A percentile compares a stretch with the other conserved stretches of the same genome.
phyloP scores from a whole-genome alignment of 2,888 invertebrate genomes.

The Anodontia alba region DNA sequence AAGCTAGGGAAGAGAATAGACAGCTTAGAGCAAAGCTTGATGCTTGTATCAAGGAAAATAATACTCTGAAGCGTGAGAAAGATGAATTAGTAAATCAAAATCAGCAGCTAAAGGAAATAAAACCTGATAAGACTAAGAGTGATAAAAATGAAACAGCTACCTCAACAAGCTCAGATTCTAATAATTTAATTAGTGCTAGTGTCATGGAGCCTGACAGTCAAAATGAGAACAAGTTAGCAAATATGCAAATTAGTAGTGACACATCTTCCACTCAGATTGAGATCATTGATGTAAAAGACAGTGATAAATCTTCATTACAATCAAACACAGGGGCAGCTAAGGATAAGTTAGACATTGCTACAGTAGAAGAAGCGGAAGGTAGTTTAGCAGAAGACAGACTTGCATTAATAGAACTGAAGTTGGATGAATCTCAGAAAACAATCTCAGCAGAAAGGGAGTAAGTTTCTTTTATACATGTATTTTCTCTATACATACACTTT shows the following conservation, averaged over 20 bases:
- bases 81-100: constrained; percentile 92
- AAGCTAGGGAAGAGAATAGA: constrained; percentile 95
- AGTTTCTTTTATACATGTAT: constrained; percentile 84
- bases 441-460: constrained; percentile 91
- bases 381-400: constrained; percentile 75
- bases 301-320: neutral
- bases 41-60: constrained; percentile 85
- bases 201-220: constrained; percentile 28
- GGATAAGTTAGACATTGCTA: neutral
- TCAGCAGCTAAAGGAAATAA: neutral
- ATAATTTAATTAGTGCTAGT: constrained; percentile 14
- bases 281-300: neutral
- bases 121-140: neutral
- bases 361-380: constrained; percentile 41
- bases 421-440: constrained; percentile 91
- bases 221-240: constrained; percentile 10
- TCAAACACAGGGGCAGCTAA: neutral
- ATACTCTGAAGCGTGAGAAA: constrained; percentile 91
- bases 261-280: neutral
- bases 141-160: constrained; percentile 21
- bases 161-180: constrained; percentile 32
- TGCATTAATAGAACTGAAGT: constrained; percentile 87
- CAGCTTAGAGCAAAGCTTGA: constrained; percentile 93
- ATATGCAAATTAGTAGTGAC: constrained; percentile 1
- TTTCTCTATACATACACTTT: no score